Percentiles rank a stretch among this genome's conserved stretches.
Conservation (phyloP, 2,113 vertebrate genomes). For the Bubo blakistoni region DNA sequence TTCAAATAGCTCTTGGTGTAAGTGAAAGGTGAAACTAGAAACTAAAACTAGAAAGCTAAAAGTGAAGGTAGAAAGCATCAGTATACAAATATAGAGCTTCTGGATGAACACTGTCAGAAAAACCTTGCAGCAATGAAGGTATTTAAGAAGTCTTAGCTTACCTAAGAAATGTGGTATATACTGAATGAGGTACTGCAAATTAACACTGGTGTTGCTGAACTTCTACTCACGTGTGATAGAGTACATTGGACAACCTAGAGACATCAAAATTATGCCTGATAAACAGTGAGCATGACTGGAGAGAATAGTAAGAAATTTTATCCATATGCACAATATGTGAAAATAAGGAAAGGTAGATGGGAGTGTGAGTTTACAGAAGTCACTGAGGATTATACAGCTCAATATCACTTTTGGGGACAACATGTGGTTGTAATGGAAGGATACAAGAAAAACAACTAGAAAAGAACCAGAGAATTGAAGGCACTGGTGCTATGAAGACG, state of each 20-base stretch:
- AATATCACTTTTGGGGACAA: not conserved
- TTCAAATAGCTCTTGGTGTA: not conserved
- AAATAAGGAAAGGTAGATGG: not conserved
- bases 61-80: not conserved
- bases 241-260: not conserved
- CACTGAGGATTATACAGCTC: not conserved
- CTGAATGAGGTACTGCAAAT: not conserved
- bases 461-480: not conserved
- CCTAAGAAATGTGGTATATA: not conserved
- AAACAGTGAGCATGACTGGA: not conserved
- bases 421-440: not conserved
- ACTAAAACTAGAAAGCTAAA: not conserved
- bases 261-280: not conserved
- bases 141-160: not conserved
- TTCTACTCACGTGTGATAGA: not conserved
- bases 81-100: not conserved
- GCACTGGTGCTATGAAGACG: not conserved
- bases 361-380: not conserved
- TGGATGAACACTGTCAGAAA: not conserved
- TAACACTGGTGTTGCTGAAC: not conserved
- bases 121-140: not conserved
- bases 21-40: not conserved
- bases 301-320: not conserved
- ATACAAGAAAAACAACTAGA: not conserved
- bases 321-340: accelerated